Conservation (phyloP, 2,113 vertebrate genomes). For the Ceyx margarethae region DNA sequence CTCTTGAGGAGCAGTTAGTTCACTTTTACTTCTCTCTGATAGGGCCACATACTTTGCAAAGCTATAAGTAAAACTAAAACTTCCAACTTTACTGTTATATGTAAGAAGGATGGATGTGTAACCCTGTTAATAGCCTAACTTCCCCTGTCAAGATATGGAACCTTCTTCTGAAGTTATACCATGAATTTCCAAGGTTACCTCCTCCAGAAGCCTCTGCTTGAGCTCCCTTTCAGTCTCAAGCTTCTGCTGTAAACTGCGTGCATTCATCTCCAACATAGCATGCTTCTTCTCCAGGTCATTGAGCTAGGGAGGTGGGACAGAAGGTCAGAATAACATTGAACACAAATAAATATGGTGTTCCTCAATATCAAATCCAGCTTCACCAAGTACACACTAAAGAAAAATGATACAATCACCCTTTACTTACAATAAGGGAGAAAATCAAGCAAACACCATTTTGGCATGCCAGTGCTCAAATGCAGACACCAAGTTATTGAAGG, state of each 20-base stretch:
- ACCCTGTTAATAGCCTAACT: not conserved
- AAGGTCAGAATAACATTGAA: not conserved
- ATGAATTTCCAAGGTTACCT: conserved; percentile 76
- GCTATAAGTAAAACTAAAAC: not conserved
- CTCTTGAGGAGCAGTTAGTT: not conserved
- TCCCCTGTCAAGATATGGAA: not conserved
- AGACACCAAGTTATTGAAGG: not conserved
- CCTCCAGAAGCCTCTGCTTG: conserved; percentile 94
- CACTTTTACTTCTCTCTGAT: not conserved
- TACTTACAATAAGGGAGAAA: not conserved
- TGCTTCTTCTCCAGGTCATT: conserved; percentile 98
- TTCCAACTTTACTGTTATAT: not conserved
- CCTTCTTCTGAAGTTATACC: not conserved
- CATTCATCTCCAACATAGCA: conserved; percentile 96
- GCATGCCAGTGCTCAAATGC: not conserved
- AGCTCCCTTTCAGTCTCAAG: conserved; percentile 95
- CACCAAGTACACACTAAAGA: not conserved
- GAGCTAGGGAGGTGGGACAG: conserved; percentile 74
- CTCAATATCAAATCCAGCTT: not conserved
- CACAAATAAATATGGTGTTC: not conserved
- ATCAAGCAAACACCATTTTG: not conserved
- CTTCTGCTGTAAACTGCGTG: conserved; percentile 95
- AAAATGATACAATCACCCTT: not conserved
- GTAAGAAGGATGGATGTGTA: not conserved
- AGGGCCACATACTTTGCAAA: not conserved